Conservation (phyloP, 2,888 invertebrate genomes). For the Gastrophysa polygoni region DNA sequence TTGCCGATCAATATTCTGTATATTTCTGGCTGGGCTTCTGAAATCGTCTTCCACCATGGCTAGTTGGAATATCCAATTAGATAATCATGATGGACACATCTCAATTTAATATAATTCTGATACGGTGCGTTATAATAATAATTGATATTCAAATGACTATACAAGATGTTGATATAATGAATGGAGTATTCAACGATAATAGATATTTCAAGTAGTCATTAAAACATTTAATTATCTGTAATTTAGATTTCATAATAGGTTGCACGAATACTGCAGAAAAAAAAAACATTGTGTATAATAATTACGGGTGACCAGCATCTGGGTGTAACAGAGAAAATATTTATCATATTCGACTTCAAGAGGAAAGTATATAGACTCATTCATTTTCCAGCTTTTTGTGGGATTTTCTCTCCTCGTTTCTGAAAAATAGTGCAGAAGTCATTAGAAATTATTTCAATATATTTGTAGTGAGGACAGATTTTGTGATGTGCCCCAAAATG, state of each 20-base stretch:
- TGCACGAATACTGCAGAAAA: neutral
- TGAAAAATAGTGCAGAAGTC: no score
- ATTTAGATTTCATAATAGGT: neutral
- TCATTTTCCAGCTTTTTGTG: no score
- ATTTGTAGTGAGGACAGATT: no score
- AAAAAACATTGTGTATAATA: neutral
- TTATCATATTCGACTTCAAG: no score
- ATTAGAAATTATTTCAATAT: no score
- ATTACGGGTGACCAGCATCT: no score
- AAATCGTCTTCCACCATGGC: neutral
- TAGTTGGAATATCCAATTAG: neutral
- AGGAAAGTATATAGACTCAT: no score
- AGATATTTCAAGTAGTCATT: neutral
- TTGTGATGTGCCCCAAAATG: no score
- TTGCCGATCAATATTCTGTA: no score
- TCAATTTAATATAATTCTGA: neutral
- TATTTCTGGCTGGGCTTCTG: no score
- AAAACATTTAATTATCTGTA: neutral
- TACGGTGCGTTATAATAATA: neutral
- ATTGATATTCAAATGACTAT: neutral
- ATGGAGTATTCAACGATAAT: neutral
- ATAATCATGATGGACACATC: neutral
- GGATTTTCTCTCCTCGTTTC: no score
- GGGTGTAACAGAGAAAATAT: no score
- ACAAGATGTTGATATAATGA: neutral